phyloP scores from a whole-genome alignment of 2,113 vertebrate genomes.

The Forbesichthys papilliferus region DNA sequence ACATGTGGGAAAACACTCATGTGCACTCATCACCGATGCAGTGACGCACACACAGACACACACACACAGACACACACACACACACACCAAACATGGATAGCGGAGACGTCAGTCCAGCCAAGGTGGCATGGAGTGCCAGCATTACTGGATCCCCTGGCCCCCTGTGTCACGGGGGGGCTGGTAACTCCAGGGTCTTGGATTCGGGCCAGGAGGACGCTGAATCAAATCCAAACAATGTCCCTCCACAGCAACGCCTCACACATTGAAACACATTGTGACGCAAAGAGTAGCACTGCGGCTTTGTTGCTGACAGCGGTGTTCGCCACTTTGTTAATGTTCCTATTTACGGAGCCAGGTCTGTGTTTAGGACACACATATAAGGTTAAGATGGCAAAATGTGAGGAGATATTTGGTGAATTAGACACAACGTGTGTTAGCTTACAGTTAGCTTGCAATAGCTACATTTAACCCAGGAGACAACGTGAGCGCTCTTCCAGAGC shows the following conservation, averaged over 20 bases:
- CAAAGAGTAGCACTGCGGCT: no score
- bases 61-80: constrained; percentile 6
- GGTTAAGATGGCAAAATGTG: no score
- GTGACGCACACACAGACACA: constrained; percentile 7
- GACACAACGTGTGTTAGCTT: no score
- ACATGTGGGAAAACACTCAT: neutral
- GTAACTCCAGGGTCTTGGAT: constrained; percentile 46
- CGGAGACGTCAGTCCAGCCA: constrained; percentile 37
- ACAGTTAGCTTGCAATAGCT: no score
- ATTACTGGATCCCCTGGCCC: constrained; percentile 54
- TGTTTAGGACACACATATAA: no score
- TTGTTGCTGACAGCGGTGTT: no score
- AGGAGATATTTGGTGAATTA: no score
- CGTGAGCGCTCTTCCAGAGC: constrained; percentile 23
- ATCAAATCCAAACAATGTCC: no score
- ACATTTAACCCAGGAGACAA: constrained; percentile 54
- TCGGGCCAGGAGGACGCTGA: constrained; percentile 30
- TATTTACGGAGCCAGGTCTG: no score
- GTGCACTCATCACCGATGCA: neutral
- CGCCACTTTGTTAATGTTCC: no score
- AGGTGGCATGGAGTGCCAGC: constrained; percentile 27
- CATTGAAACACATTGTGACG: no score
- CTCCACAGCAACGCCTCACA: no score
- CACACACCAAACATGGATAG: constrained; percentile 28
- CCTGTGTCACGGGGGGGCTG: constrained; percentile 31